Base-by-base conservation (phyloP, 1,140 invertebrate species). In the Delia radicum region DNA sequence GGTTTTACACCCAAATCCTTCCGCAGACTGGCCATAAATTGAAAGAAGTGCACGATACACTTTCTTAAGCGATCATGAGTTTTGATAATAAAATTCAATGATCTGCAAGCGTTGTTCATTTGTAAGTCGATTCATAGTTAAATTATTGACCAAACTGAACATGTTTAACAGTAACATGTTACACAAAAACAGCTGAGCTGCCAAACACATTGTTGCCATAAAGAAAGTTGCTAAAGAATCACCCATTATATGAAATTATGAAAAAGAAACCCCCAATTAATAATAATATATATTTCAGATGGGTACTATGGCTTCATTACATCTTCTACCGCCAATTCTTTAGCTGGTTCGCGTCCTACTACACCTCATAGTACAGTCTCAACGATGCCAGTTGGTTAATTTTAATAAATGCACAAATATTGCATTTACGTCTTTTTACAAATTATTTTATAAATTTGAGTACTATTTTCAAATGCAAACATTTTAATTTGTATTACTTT, bases 281-380 rank as follows among this genome's bases (percentile, higher is more conserved):
- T 77, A 62, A 18, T 37, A 21, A 37, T 73, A 10, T n/a, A n/a
- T 28, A 63, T n/a, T 37, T 27, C 24, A 95, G 94, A 95, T 96
- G 91, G 94, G 94, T 61, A 95, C 94, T 37, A 93, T 96, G 94
- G 92, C 93, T 24, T 94, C 93, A 24, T 86, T 94, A 76, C 94
- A 94, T 86, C 92, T 75, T 95, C 94, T 15, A 91, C 94, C 21
- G 93, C 93, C 48, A 94, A 94, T 74, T 95, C 94, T 0, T 89
- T 95, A 73, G 94, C 94, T 76, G 94, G 94, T 33, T 95, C 94
- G 13, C 88, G 94, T 37, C 94, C 94, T 2, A 96, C 94, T 67
- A 96, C 94, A 21, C 94, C 94, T 0, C 94, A 95, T 83, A 95
- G 93, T 81, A 95, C 94, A 7, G 93, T 95, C 0, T 95, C 94